Base-by-base conservation (phyloP, 37 sponge, comb jelly and placozoan genomes). In the Halichondria panicea region DNA sequence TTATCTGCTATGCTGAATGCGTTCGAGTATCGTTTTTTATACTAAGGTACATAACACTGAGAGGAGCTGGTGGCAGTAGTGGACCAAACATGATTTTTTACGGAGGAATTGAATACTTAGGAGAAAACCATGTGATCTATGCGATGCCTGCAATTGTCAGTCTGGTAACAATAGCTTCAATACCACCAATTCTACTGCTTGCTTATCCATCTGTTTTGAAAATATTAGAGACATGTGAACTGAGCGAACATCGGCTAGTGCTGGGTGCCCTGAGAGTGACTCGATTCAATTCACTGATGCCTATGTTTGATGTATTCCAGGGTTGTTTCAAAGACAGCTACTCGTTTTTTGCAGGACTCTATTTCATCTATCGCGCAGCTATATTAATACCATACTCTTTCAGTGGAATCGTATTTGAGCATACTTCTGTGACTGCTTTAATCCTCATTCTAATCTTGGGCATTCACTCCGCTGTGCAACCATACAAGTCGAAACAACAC, bases 291-390 rank as follows among this genome's bases (percentile, higher is more conserved):
- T 36, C 15, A 35, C 39, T 64, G 5, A 35, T 64, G 66, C 66
- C 66, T 31, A 30, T 64, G 6, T 64, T 68, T 4, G 69, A 68
- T 22, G n/a, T 27, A 2, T 68, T 68, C 44, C 69, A 68, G 27
- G 42, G 48, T 3, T n/a, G 48, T 42, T 68, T 68, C 48, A 68
- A 68, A 21, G 42, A 68, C 42, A 42, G 44, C 15, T 24, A 18
- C n/a, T 3, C 48, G 27, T 68, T 44, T 43, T 68, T 68, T 68
- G 69, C 69, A 19, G 69, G 69, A 44, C 28, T 68, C 19, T 68
- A 43, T 22, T 68, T 68, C 21, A 24, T 68, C 8, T 68, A 68
- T 43, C 19, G 48, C 21, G n/a, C 6, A 43, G 45, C 48, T 3
- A 68, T 68, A 6, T 32, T 68, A 12, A 48, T 5, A 44, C 48